Base-by-base conservation (phyloP, 2,797 vertebrate genomes). In the Myotis daubentonii region DNA sequence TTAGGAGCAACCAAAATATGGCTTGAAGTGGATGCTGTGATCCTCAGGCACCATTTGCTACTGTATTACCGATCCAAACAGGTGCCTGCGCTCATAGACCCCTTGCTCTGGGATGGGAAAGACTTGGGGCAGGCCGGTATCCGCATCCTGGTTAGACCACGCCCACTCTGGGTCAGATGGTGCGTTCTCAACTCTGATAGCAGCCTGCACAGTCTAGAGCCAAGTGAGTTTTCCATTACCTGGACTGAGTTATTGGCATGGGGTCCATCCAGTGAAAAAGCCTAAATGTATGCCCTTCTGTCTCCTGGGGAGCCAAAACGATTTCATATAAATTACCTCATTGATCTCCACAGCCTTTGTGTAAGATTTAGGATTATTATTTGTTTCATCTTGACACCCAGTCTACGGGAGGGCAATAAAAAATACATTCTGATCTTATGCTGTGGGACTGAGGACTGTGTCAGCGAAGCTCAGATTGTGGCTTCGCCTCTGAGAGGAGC, bases 271-370 rank as follows among this genome's bases (percentile, higher is more conserved):
- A 44, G 65, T 38, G 65, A 87, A 76, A 89, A 82, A 72, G 9
- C 51, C 78, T 75, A 57, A 90, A 94, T 96, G 86, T 92, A 96
- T 83, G 65, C 41, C 74, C 55, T 87, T 78, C 60, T 81, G 60
- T 75, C 84, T 95, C 66, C 80, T 11, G 25, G 74, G 65, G 57
- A 95, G 76, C 74, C 72, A 15, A 78, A 76, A 86, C 75, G 75
- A 74, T 93, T 93, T 95, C 89, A 82, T 71, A 60, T 79, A 94
- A 92, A 94, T 96, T 57, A 95, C 81, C 84, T 88, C 91, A 94
- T 90, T 75, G 87, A 92, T 96, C 84, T 65, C 82, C 57, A 78
- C 78, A 95, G 89, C 89, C 68, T 87, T 87, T 23, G 47, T 20
- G 51, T 87, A 71, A 92, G 62, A 96, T 76, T 95, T 66, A 87